phyloP scores from a whole-genome alignment of 2,797 vertebrate species.

The Macrochelys suwanniensis region DNA sequence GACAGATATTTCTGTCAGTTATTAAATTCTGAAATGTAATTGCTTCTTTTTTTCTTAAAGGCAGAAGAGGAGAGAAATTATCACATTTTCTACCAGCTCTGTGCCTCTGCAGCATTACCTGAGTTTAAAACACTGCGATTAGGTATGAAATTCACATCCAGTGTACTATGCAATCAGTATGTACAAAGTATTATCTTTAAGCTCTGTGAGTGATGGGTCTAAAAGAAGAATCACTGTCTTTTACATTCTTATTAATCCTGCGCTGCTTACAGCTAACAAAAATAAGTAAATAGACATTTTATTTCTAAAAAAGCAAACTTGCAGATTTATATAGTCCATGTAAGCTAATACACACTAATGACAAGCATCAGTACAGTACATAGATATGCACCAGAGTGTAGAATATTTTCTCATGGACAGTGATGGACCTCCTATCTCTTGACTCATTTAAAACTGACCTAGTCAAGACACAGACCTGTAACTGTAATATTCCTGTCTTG shows the following conservation, averaged over 20 bases:
- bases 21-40: conserved; percentile 46
- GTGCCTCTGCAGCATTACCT: conserved; percentile 92
- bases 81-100: conserved; percentile 98
- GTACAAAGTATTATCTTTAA: not conserved
- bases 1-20: not conserved
- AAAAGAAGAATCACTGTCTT: not conserved
- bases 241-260: not conserved
- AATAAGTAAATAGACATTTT: not conserved
- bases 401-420: not conserved
- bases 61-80: conserved; percentile 99
- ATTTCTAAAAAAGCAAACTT: not conserved
- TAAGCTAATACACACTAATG: not conserved
- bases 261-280: not conserved
- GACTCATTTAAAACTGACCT: conserved; percentile 2
- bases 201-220: not conserved
- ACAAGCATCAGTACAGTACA: not conserved
- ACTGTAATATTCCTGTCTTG: not conserved
- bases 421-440: conserved; percentile 13
- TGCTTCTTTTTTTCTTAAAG: conserved; percentile 82
- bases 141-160: conserved; percentile 79
- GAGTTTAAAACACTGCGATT: conserved; percentile 93
- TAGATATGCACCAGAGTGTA: not conserved
- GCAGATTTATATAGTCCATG: not conserved
- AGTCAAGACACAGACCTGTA: not conserved
- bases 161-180: not conserved